Percentiles rank a stretch among this genome's conserved stretches.
Evolutionary conservation across 2,888 invertebrate species (phyloP).

Genomic region (Ectemnius continuus): DNA sequence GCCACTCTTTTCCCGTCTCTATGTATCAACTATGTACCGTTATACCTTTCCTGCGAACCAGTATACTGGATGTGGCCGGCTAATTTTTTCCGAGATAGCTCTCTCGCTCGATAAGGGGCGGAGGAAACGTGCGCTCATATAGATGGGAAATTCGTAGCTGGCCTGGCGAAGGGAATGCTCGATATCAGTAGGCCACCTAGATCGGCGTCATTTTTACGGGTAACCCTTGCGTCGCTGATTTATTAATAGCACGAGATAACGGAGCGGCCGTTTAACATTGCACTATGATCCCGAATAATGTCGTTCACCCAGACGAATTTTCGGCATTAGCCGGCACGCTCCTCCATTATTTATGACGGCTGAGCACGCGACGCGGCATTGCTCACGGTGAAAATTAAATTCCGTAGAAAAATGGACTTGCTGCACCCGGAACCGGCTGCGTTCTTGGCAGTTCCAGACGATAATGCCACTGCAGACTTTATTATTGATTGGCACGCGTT

Average conservation of each 20-base stretch:
- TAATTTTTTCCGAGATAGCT: constrained; percentile 13
- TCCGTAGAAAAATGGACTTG: not conserved
- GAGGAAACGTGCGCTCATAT: not conserved
- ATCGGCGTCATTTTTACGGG: too few relatives aligned
- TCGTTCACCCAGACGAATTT: constrained; percentile 16
- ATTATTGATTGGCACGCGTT: too few relatives aligned
- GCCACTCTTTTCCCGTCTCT: not conserved
- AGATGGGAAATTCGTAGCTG: not conserved
- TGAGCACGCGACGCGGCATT: not conserved
- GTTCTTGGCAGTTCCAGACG: too few relatives aligned
- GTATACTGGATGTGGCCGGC: not conserved
- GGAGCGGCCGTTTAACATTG: constrained; percentile 8
- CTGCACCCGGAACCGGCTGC: too few relatives aligned
- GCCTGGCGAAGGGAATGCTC: not conserved
- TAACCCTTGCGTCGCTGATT: not conserved
- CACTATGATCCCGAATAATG: constrained; percentile 17
- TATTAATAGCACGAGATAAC: constrained; percentile 14
- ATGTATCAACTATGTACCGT: not conserved
- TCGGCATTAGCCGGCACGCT: not conserved
- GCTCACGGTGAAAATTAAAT: not conserved
- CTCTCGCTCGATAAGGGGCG: too few relatives aligned
- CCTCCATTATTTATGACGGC: constrained; percentile 1
- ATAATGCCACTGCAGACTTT: too few relatives aligned
- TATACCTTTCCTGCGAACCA: constrained; percentile 8
- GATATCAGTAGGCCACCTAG: not conserved